Evolutionary conservation across 2,888 invertebrate species (phyloP), one percentile per base, ranked within the genome.

Genomic region (Lordiphosa fenestrarum): DNA sequence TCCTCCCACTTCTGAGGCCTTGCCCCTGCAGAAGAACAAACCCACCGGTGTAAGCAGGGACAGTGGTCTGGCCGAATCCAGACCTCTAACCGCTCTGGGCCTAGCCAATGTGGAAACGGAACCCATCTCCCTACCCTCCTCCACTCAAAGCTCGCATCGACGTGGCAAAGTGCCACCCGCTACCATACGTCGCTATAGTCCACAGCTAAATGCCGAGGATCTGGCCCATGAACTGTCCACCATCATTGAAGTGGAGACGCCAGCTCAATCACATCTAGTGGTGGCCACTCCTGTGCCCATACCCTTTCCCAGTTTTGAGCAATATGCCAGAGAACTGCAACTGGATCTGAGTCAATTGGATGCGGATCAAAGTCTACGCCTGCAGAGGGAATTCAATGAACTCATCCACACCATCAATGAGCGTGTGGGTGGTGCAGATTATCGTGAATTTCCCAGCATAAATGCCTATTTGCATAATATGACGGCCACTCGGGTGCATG

Each of bases 191-290:
- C 86, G 89, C 1, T 89, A 84, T 42, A 89, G 88, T 64, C 89
- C 90, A 1, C 86, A 89, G 40, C 53, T 89, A n/a, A 69, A 82
- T 2, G 87, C 87, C 38, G 87, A 88, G 3, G 85, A 86, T 3
- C 40, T 84, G 37, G 86, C 81, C 0, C 93, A 93, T 74, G 93
- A 94, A 85, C 87, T 94, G 40, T 94, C 94, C 6, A 93, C 93
- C 2, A 94, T 94, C 40, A 88, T 92, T 1, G 94, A 94, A 88
- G 92, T 93, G 3, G 94, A 94, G 69, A 93, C 93, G 0, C 93
- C 93, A 0, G 91, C 91, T 71, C 92, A 93, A 53, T 89, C 90
- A n/a, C 84, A 84, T 35, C 53, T 82, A 6, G 63, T 70, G 13
- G 25, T 62, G 6, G 69, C 74, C 5, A 65, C 62, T 0, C 59